phyloP scores from a whole-genome alignment of 2,888 invertebrate genomes.

The Gastrophysa polygoni region DNA sequence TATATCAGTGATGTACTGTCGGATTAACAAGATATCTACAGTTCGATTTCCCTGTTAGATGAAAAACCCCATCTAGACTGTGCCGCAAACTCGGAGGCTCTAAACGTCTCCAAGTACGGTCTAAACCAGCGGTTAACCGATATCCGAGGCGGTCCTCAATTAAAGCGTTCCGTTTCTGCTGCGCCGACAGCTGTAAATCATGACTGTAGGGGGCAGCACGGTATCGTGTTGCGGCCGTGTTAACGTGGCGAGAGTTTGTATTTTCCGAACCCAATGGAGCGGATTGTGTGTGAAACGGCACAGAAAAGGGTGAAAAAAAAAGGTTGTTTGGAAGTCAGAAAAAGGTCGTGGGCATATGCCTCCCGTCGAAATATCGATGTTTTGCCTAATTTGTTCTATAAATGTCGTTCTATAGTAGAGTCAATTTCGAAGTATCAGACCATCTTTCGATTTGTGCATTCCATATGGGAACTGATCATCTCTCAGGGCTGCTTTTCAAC shows the following conservation, averaged over 20 bases:
- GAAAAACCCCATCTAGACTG: no score
- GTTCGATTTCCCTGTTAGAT: no score
- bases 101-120: slow-evolving; percentile 8
- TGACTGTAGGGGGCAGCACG: slow-evolving; percentile 25
- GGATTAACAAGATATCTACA: no score
- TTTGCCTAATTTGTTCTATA: background rate
- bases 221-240: slow-evolving; percentile 27
- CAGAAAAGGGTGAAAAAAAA: background rate
- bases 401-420: no score
- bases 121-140: slow-evolving; percentile 27
- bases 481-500: no score
- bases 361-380: background rate
- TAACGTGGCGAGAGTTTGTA: slow-evolving; percentile 24
- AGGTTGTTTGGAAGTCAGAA: background rate
- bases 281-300: slow-evolving; percentile 3
- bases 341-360: background rate
- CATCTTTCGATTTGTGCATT: no score
- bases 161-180: slow-evolving; percentile 22
- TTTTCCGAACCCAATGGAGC: slow-evolving; percentile 21
- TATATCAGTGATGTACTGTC: no score
- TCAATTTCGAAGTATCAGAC: no score
- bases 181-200: slow-evolving; percentile 21
- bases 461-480: no score
- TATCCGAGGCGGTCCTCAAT: slow-evolving; percentile 28
- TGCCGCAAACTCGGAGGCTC: background rate